Percentiles rank a stretch among this genome's conserved stretches.
phyloP scores from a whole-genome alignment of 2,888 invertebrate species.

The Drosophila mulleri region DNA sequence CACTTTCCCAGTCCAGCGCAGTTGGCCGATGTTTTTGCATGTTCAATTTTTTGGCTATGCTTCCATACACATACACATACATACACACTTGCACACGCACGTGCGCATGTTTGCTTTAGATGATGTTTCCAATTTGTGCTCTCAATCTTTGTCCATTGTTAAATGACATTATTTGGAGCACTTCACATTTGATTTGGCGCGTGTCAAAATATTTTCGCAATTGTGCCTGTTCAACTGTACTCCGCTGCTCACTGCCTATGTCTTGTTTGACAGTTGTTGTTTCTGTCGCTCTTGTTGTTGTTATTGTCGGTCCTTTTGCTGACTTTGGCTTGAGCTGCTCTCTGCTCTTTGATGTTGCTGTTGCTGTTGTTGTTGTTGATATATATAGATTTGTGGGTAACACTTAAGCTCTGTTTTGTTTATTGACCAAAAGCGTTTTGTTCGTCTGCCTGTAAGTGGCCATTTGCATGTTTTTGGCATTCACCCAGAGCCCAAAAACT shows the following conservation, averaged over 20 bases:
- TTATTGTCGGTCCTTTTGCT: slow-evolving; percentile 1
- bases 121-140: slow-evolving; percentile 35
- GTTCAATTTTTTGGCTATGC: slow-evolving; percentile 52
- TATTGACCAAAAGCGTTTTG: slow-evolving; percentile 65
- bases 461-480: slow-evolving; percentile 70
- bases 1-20: slow-evolving; percentile 5
- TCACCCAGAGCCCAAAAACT: slow-evolving; percentile 18
- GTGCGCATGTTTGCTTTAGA: slow-evolving; percentile 20
- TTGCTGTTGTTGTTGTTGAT: not conserved
- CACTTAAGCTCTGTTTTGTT: slow-evolving; percentile 63
- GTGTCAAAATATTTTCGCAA: slow-evolving; percentile 65
- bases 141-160: slow-evolving; percentile 57
- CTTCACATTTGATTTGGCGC: slow-evolving; percentile 63
- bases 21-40: slow-evolving; percentile 48
- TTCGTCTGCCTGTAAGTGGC: slow-evolving; percentile 63
- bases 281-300: not conserved
- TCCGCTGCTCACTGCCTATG: slow-evolving; percentile 11
- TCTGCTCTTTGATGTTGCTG: slow-evolving; percentile 3
- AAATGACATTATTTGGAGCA: slow-evolving; percentile 73
- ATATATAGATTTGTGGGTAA: slow-evolving; percentile 25
- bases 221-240: slow-evolving; percentile 34
- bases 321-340: not conserved
- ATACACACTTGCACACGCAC: slow-evolving; percentile 7
- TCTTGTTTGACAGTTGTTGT: not conserved
- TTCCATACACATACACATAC: slow-evolving; percentile 8